Conservation (phyloP, 2,113 vertebrate genomes). For the Hydrolagus affinis region DNA sequence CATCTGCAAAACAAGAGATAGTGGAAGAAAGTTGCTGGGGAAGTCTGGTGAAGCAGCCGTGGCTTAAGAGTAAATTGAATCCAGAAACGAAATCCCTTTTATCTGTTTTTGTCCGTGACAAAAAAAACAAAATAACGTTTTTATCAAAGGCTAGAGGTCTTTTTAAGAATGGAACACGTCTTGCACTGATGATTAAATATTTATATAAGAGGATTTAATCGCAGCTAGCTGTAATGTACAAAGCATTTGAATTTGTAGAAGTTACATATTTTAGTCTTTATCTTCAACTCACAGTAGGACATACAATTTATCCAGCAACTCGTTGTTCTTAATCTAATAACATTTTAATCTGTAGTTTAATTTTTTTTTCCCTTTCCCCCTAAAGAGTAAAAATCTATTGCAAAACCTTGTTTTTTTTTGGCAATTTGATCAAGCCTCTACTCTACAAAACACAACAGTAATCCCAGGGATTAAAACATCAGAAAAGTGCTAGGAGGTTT, state of each 20-base stretch:
- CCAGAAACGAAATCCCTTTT: background rate
- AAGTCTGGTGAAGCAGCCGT: background rate
- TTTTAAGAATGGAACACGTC: too few relatives aligned
- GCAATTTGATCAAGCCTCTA: too few relatives aligned
- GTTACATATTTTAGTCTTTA: background rate
- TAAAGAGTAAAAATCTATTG: background rate
- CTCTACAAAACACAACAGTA: background rate
- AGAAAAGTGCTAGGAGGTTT: background rate
- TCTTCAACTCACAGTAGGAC: background rate
- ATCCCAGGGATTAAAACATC: background rate
- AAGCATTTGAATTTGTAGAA: background rate
- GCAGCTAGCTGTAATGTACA: too few relatives aligned
- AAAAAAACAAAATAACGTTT: too few relatives aligned
- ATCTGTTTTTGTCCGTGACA: too few relatives aligned
- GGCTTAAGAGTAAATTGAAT: background rate
- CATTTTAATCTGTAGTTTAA: background rate
- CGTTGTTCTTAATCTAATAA: background rate
- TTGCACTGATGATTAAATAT: too few relatives aligned
- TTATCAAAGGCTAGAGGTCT: too few relatives aligned
- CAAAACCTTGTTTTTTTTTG: background rate
- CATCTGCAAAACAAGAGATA: background rate
- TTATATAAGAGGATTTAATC: too few relatives aligned
- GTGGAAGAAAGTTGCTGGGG: background rate
- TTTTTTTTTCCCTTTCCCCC: background rate
- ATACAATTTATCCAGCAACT: too few relatives aligned